Base-by-base conservation (phyloP, 2,888 invertebrate genomes). In the Dilophus febrilis region DNA sequence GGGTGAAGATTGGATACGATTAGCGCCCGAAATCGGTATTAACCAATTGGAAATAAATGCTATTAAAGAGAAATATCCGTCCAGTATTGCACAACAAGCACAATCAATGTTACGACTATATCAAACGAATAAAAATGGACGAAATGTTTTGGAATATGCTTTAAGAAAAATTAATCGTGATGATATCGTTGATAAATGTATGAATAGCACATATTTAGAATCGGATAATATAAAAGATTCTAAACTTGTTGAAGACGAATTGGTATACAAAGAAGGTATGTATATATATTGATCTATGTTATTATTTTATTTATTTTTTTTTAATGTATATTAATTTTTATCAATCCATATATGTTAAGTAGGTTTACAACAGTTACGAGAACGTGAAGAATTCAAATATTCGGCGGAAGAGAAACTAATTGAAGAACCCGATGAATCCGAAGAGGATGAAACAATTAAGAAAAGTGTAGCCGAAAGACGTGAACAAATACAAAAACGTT, bases 161-260 rank as follows among this genome's bases (percentile, higher is more conserved):
- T 67, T 94, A 34, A 75, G 78, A 51, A 74, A 77, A 49, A 88
- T 94, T 45, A 85, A 85, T 41, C 71, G 94, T 49, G 88, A 88
- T 53, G 92, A 94, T 58, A 90, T 94, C 39, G 82, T 91, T 50
- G 78, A 80, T 47, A 80, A 84, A 50, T 87, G 86, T 59, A 78
- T 83, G 48, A 77, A 46, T 40, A 47, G 46, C 4, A 45, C 44
- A 14, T 40, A 37, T 8, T 46, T 74, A 54, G 75, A 75, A 49
- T 65, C 71, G 48, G 76, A 77, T 53, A 67, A 77, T 43, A 75
- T 77, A 67, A 81, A 78, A 67, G 80, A 62, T 44, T 79, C 64
- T 40, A 65, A 63, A 44, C 58, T 58, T n/a, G 57, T 64, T 7
- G 60, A 64, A 44, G 22, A n/a, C n/a, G 63, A 64, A 47, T 49